Base-by-base conservation (phyloP, 2,888 invertebrate genomes). In the Melinaea marsaeus region DNA sequence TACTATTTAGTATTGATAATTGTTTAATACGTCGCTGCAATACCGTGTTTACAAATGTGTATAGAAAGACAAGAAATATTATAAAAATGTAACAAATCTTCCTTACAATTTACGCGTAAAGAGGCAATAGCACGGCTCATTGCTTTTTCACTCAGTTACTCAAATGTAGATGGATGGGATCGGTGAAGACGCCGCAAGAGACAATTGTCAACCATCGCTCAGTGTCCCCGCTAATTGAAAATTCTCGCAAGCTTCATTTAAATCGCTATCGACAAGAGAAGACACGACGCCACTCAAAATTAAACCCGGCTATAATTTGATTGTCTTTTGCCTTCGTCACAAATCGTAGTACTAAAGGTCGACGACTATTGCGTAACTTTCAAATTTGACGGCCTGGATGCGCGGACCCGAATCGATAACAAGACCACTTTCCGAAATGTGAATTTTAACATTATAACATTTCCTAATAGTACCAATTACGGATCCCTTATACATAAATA, bases 101-200 rank as follows among this genome's bases (percentile, higher is more conserved):
- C 77, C 79, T 74, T 70, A 72, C 75, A 81, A 82, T 85, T 83
- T 83, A 80, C 81, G 83, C 80, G 79, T 81, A 79, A 85, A 83
- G 81, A 83, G 83, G 83, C 86, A 88, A 88, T 90, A 86, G 83
- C 84, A 80, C 83, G 85, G 80, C 79, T 86, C 89, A 88, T 88
- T 89, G 86, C 87, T 83, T 89, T 88, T 88, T 87, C 87, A 85
- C 86, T 90, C 83, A 84, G 86, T 86, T 88, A 84, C 85, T 81
- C 88, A 87, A 88, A 88, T 86, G 87, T 84, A 88, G 90, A 90
- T 81, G 80, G 83, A 90, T 89, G 88, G 83, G 84, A 78, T 80
- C 81, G 83, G 80, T 77, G 79, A 74, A 80, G 80, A 76, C 77
- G 79, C 76, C 81, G 80, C 79, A 79, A 76, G 76, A 84, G 87